phyloP scores from a whole-genome alignment of 2,888 invertebrate species.

The Acronicta aceris region DNA sequence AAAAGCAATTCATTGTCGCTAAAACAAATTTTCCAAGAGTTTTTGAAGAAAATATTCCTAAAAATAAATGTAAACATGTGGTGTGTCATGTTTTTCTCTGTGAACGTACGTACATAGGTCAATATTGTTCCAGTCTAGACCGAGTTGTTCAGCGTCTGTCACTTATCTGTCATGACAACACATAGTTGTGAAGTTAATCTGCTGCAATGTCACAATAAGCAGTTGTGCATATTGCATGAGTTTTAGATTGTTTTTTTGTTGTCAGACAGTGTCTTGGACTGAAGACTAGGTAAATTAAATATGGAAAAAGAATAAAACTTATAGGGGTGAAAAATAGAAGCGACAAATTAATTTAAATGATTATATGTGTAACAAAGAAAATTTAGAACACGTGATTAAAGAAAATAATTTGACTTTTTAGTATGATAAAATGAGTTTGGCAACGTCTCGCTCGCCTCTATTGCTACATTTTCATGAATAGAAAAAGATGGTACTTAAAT shows the following conservation, averaged over 20 bases:
- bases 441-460: too few species aligned
- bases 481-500: too few species aligned
- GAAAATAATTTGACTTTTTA: too few species aligned
- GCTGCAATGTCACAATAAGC: conserved; percentile 17
- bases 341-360: too few species aligned
- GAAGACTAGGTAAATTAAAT: neutral
- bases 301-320: too few species aligned
- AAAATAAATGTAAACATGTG: conserved; percentile 7
- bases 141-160: neutral
- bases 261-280: neutral
- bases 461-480: too few species aligned
- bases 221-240: conserved; percentile 16
- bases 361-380: too few species aligned
- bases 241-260: conserved; percentile 1
- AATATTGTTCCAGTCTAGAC: conserved; percentile 45
- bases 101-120: conserved; percentile 30
- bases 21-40: neutral
- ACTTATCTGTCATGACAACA: conserved; percentile 33
- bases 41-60: conserved; percentile 1
- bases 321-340: too few species aligned
- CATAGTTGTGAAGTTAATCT: conserved; percentile 32
- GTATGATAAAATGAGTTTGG: too few species aligned
- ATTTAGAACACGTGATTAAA: too few species aligned
- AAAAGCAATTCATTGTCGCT: neutral
- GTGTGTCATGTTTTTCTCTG: conserved; percentile 11